Conservation (phyloP, 2,113 vertebrate species). For the Onychostoma macrolepis region DNA sequence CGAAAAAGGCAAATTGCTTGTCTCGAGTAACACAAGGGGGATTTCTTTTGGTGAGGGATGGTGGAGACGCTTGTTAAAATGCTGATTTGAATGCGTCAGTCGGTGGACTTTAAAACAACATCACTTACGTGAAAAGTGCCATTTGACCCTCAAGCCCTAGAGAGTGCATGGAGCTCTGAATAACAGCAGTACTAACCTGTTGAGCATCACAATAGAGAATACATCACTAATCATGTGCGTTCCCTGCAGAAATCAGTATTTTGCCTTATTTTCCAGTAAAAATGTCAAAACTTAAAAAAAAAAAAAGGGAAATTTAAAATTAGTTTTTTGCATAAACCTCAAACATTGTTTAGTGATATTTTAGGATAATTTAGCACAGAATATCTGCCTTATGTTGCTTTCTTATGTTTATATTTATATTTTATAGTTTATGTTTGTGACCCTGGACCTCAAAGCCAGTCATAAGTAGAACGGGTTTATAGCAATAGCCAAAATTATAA, state of each 20-base stretch:
- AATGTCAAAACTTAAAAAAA: background rate
- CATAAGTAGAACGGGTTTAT: no score
- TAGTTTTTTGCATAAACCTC: background rate
- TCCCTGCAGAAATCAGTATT: background rate
- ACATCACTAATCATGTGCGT: background rate
- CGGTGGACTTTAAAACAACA: slow-evolving; percentile 58
- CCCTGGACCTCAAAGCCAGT: no score
- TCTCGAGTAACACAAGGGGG: slow-evolving; percentile 72
- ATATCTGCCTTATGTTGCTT: background rate
- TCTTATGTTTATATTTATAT: no score
- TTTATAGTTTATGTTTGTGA: no score
- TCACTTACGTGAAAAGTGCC: slow-evolving; percentile 48
- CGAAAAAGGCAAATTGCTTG: slow-evolving; percentile 83
- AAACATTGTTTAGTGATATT: background rate
- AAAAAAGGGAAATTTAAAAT: no score
- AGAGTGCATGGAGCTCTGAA: slow-evolving; percentile 47
- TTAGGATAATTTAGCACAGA: background rate
- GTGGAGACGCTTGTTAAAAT: slow-evolving; percentile 73
- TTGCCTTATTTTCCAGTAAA: background rate
- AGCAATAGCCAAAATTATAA: no score
- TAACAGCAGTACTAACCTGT: slow-evolving; percentile 43
- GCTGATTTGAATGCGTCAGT: slow-evolving; percentile 70
- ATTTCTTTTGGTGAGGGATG: slow-evolving; percentile 59
- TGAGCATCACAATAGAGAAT: background rate
- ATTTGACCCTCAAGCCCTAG: slow-evolving; percentile 54